Evolutionary conservation across 1,140 invertebrate genomes (phyloP).

Genomic region (Drosophila grimshawi): DNA sequence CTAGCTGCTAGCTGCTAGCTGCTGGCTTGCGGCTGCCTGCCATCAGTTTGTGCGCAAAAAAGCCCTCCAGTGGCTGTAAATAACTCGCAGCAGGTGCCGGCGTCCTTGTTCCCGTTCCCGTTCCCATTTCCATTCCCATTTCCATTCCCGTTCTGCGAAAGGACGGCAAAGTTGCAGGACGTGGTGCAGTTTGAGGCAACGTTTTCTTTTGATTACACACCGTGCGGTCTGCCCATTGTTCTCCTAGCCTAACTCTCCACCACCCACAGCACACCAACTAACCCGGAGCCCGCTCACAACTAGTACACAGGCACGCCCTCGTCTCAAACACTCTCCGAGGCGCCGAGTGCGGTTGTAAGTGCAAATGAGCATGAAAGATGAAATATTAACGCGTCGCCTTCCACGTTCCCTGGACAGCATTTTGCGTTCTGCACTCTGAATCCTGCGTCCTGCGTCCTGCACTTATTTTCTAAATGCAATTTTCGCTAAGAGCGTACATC

Average conservation of each 20-base stretch:
- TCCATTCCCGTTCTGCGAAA: slow-evolving; percentile 32
- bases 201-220: slow-evolving; percentile 70
- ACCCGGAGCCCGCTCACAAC: not conserved
- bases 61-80: slow-evolving; percentile 76
- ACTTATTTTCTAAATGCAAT: slow-evolving; percentile 80
- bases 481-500: slow-evolving; percentile 74
- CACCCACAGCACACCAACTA: not conserved
- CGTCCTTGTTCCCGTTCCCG: slow-evolving; percentile 8
- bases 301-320: not conserved
- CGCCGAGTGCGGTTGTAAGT: slow-evolving; percentile 48
- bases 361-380: slow-evolving; percentile 79
- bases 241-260: not conserved
- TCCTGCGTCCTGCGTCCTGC: slow-evolving; percentile 35
- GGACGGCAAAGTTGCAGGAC: not conserved
- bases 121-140: slow-evolving; percentile 11
- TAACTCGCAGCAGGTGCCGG: slow-evolving; percentile 77
- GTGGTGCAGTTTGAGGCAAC: slow-evolving; percentile 45
- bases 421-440: slow-evolving; percentile 7
- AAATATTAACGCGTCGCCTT: slow-evolving; percentile 77
- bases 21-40: not conserved
- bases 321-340: slow-evolving; percentile 1
- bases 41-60: slow-evolving; percentile 24
- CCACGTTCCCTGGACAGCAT: slow-evolving; percentile 23
- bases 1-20: not conserved
- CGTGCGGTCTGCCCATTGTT: slow-evolving; percentile 47